A percentile compares a stretch with the other conserved stretches of the same genome.
Conservation (phyloP, 1,140 invertebrate species). For the Drosophila triauraria region DNA sequence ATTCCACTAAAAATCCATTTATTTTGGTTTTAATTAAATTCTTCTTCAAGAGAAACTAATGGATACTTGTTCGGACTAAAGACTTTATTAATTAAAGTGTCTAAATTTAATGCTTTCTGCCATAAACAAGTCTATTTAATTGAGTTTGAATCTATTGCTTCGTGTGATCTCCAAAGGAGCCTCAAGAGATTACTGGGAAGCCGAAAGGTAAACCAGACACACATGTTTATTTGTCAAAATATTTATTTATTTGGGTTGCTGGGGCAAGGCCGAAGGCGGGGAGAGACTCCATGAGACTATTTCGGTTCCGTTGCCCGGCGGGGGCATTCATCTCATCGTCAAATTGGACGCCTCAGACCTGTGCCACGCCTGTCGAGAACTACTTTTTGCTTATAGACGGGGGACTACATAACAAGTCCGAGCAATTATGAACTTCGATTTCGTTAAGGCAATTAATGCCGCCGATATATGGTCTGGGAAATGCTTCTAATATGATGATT, state of each 20-base stretch:
- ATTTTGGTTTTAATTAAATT: neutral
- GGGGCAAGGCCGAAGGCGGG: constrained; percentile 53
- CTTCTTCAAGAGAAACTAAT: neutral
- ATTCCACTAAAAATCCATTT: too few species aligned
- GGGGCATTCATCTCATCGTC: constrained; percentile 49
- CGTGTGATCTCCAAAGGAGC: constrained; percentile 28
- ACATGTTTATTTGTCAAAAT: constrained; percentile 69
- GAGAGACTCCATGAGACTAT: constrained; percentile 44
- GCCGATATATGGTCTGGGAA: constrained; percentile 18
- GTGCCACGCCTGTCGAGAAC: constrained; percentile 45
- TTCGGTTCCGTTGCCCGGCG: constrained; percentile 31
- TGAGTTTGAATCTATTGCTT: neutral
- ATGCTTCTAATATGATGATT: constrained; percentile 34
- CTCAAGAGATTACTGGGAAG: constrained; percentile 24
- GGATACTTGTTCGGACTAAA: neutral
- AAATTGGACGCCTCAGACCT: constrained; percentile 23
- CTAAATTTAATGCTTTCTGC: constrained; percentile 3
- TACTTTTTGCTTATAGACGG: constrained; percentile 28
- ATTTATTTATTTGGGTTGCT: constrained; percentile 70
- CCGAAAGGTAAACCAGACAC: constrained; percentile 25
- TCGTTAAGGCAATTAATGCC: constrained; percentile 23
- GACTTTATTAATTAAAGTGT: constrained; percentile 2
- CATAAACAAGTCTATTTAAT: constrained; percentile 15
- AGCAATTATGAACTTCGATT: constrained; percentile 52
- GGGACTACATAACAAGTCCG: constrained; percentile 50